These are phyloP conservation scores for Argyrosomus japonicus DNA, from an alignment of 2,113 vertebrate species.

Conservation along the genomic window DNA sequence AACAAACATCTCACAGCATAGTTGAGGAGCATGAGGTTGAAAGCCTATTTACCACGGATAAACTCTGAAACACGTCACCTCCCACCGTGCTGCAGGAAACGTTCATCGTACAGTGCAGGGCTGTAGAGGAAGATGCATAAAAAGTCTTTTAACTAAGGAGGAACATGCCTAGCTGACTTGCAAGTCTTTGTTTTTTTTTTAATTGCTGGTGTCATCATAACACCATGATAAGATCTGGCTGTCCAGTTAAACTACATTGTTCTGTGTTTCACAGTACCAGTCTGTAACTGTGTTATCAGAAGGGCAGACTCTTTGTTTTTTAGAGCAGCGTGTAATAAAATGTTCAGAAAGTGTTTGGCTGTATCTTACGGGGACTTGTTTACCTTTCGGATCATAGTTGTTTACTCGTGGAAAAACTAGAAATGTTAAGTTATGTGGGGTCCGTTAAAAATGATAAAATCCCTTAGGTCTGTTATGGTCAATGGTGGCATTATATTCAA, in stretches of 20 bases:
- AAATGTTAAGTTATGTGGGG: background rate
- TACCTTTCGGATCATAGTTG: background rate
- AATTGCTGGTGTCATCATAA: slow-evolving; percentile 49
- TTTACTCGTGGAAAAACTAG: background rate
- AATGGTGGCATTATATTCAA: background rate
- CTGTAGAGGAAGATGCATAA: background rate
- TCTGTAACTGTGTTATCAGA: slow-evolving; percentile 12
- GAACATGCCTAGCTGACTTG: slow-evolving; percentile 34
- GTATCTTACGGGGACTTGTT: background rate
- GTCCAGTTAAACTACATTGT: slow-evolving; percentile 66
- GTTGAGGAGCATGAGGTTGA: slow-evolving; percentile 5
- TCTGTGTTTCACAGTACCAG: slow-evolving; percentile 38
- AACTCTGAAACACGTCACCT: slow-evolving; percentile 2
- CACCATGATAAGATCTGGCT: slow-evolving; percentile 58
- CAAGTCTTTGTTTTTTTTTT: slow-evolving; percentile 8
- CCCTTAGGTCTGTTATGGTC: background rate
- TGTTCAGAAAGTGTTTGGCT: background rate
- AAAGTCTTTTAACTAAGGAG: slow-evolving; percentile 28
- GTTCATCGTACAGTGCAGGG: slow-evolving; percentile 1
- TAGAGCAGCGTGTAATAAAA: background rate
- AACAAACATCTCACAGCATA: slow-evolving; percentile 45
- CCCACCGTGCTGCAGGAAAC: background rate
- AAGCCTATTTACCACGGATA: slow-evolving; percentile 43
- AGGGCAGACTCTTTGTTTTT: background rate
- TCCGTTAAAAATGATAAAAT: background rate